Conservation (phyloP, 2,888 invertebrate genomes). For the Tetanocera ferruginea region DNA sequence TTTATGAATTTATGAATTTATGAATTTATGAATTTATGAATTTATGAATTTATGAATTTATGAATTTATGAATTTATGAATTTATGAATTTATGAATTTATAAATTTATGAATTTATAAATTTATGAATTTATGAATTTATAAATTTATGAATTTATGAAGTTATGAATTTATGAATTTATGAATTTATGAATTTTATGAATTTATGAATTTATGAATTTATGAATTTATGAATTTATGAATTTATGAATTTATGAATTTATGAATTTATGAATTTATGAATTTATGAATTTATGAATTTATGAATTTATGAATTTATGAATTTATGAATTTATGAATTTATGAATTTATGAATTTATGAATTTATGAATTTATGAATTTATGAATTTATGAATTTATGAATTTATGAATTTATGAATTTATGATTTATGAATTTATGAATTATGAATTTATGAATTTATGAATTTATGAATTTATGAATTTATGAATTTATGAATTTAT, state of each 20-base stretch:
- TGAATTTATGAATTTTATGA: not conserved
- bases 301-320: constrained; percentile 11
- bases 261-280: not conserved
- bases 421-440: not conserved
- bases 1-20: constrained; percentile 8
- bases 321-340: not conserved
- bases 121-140: constrained; percentile 7
- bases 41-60: constrained; percentile 22
- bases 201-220: not conserved
- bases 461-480: not conserved
- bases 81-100: constrained; percentile 21
- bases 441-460: not conserved
- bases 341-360: not conserved
- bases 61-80: constrained; percentile 15
- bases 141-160: not conserved
- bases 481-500: constrained; percentile 17
- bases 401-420: not conserved
- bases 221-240: not conserved
- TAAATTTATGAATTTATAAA: constrained; percentile 17
- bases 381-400: not conserved
- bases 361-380: not conserved
- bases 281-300: not conserved
- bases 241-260: not conserved
- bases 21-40: constrained; percentile 16
- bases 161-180: not conserved